Percentiles rank a stretch among this genome's conserved stretches.
These are phyloP conservation scores for Penaeus japonicus DNA, from an alignment of 1,140 invertebrate species.

Conservation along the genomic window DNA sequence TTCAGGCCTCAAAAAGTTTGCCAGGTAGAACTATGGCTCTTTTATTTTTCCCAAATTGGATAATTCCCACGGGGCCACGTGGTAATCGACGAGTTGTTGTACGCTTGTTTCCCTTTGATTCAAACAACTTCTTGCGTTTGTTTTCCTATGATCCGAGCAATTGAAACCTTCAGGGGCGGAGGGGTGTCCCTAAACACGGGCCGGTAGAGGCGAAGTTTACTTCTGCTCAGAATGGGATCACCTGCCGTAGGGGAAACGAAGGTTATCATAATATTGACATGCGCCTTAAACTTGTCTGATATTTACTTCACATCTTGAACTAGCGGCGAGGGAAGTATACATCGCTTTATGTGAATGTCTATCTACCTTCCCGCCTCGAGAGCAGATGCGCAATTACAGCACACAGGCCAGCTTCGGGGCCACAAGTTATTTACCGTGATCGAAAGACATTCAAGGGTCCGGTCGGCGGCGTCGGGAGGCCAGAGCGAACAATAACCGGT, in stretches of 20 bases:
- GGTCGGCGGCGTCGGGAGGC: too few species aligned
- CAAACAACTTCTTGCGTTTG: constrained; percentile 43
- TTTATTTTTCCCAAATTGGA: constrained; percentile 43
- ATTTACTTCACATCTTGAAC: constrained; percentile 45
- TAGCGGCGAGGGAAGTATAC: constrained; percentile 8
- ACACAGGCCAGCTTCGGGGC: background rate
- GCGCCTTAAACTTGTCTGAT: background rate
- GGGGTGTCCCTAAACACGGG: background rate
- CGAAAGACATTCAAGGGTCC: too few species aligned
- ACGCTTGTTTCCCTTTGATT: constrained; percentile 42
- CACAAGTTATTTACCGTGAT: too few species aligned
- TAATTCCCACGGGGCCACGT: constrained; percentile 1
- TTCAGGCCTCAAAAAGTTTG: constrained; percentile 2
- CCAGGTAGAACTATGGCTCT: constrained; percentile 19
- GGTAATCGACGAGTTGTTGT: constrained; percentile 41
- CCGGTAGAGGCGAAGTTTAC: background rate
- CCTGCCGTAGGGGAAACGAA: background rate
- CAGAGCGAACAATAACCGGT: too few species aligned
- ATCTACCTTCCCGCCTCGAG: background rate
- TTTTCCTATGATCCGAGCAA: constrained; percentile 29
- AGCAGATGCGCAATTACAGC: background rate
- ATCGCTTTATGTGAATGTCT: background rate
- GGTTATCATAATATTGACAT: background rate
- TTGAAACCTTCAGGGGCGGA: background rate
- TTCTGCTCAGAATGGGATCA: background rate